A percentile compares a stretch with the other conserved stretches of the same genome.
These are phyloP conservation scores for Maconellicoccus hirsutus DNA, from an alignment of 1,140 invertebrate species.

Conservation along the genomic window DNA sequence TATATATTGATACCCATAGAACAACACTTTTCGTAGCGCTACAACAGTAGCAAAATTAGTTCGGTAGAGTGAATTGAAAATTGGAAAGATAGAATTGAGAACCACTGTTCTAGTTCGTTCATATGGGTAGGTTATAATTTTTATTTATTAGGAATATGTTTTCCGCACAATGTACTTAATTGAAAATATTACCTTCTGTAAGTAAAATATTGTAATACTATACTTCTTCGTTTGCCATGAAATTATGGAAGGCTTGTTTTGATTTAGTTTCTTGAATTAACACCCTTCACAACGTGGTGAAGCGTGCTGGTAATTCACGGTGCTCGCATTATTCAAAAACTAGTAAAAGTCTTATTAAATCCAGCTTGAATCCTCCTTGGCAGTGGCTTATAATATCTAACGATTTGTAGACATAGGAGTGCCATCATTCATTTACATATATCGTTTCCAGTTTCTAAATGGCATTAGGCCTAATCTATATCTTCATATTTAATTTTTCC, in stretches of 20 bases:
- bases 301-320: neutral
- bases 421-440: slow-evolving; percentile 5
- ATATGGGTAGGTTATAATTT: neutral
- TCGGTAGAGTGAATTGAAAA: too few species aligned
- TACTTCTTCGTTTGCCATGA: neutral
- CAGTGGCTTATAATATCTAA: neutral
- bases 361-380: slow-evolving; percentile 7
- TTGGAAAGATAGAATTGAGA: neutral
- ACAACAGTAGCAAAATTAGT: too few species aligned
- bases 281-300: neutral
- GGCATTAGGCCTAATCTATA: slow-evolving; percentile 8
- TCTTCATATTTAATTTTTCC: neutral
- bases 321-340: neutral
- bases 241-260: slow-evolving; percentile 4
- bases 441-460: neutral
- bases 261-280: slow-evolving; percentile 9
- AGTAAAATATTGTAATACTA: neutral
- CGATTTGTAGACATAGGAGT: slow-evolving; percentile 3
- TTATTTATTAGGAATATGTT: slow-evolving; percentile 5
- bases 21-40: too few species aligned
- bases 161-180: slow-evolving; percentile 4
- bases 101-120: neutral
- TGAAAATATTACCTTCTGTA: neutral
- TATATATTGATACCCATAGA: too few species aligned
- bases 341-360: slow-evolving; percentile 5